Evolutionary conservation across 1,140 invertebrate species (phyloP).

Genomic region (Saccostrea echinata): DNA sequence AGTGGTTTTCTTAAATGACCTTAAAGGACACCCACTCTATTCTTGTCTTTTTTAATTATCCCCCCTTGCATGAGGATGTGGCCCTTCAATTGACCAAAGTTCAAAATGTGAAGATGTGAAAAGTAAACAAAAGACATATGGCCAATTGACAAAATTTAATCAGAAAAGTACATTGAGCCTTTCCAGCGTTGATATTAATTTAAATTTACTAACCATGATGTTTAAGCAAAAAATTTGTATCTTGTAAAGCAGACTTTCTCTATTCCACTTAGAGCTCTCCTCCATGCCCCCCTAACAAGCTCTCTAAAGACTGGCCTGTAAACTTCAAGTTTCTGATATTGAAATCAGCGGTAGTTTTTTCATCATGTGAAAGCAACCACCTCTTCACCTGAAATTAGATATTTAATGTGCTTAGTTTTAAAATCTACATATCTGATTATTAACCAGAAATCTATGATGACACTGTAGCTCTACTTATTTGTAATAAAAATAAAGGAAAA

Average conservation of each 20-base stretch:
- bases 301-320: neutral
- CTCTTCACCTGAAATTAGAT: neutral
- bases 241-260: neutral
- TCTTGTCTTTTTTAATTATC: no score
- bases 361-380: neutral
- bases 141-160: neutral
- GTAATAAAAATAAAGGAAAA: no score
- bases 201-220: neutral
- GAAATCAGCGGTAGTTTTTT: neutral
- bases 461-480: neutral
- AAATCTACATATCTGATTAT: neutral
- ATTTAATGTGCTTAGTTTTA: neutral
- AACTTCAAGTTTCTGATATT: neutral
- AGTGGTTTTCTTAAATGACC: neutral
- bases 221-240: neutral
- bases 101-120: no score
- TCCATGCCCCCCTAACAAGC: neutral
- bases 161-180: neutral
- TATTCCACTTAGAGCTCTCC: neutral
- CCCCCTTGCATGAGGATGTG: no score
- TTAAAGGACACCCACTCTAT: no score
- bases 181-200: neutral
- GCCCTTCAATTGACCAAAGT: no score
- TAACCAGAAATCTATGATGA: neutral
- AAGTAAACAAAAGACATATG: no score